A percentile compares a stretch with the other conserved stretches of the same genome.
Conservation (phyloP, 2,888 invertebrate genomes). For the Ichneumon xanthorius region DNA sequence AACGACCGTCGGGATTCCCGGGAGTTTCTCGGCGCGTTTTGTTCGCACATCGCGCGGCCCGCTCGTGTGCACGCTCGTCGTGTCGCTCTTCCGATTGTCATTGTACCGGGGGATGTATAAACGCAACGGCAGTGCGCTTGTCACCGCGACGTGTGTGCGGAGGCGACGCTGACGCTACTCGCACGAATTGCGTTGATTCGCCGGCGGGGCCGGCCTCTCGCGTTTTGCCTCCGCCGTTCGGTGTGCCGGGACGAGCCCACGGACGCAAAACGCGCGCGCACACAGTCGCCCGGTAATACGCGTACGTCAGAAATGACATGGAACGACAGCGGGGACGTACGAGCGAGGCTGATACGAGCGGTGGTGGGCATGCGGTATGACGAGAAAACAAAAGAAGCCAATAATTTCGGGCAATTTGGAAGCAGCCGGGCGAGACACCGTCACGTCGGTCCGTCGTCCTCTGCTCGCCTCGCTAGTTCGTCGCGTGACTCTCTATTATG, state of each 20-base stretch:
- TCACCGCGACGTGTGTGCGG: conserved; percentile 48
- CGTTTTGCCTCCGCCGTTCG: conserved; percentile 23
- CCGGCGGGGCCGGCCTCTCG: background rate
- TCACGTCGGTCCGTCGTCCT: conserved; percentile 61
- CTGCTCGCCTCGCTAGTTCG: conserved; percentile 53
- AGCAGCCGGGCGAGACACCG: conserved; percentile 83
- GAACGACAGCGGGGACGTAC: conserved; percentile 74
- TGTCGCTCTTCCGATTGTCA: conserved; percentile 22
- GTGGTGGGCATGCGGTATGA: conserved; percentile 76
- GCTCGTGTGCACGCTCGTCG: background rate
- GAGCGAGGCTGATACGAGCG: conserved; percentile 71
- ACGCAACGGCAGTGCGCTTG: conserved; percentile 44
- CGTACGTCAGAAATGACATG: conserved; percentile 80
- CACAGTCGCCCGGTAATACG: conserved; percentile 51
- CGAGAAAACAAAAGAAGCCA: conserved; percentile 84
- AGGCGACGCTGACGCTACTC: conserved; percentile 57
- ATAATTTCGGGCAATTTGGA: conserved; percentile 84
- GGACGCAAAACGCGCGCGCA: background rate
- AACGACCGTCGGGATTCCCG: conserved; percentile 30
- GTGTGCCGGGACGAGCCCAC: background rate
- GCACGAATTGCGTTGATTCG: conserved; percentile 64
- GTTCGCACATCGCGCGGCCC: background rate
- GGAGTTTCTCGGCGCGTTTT: conserved; percentile 8
- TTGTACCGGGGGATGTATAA: background rate
- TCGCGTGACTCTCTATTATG: conserved; percentile 67